Conservation (phyloP, 2,888 invertebrate genomes). For the Taenaris catops region DNA sequence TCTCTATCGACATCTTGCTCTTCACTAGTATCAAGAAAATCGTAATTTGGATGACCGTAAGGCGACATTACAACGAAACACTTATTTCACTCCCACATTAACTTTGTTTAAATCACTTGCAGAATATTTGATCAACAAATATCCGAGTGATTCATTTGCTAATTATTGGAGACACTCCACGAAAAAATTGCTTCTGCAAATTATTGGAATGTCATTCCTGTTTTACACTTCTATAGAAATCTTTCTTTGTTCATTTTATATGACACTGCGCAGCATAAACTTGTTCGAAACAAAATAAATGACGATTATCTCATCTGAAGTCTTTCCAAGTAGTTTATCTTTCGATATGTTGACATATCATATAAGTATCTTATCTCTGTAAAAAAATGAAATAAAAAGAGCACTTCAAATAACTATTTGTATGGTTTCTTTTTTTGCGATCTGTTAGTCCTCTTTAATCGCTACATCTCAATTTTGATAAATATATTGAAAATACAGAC, state of each 20-base stretch:
- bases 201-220: slow-evolving; percentile 40
- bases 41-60: slow-evolving; percentile 41
- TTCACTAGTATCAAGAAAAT: slow-evolving; percentile 29
- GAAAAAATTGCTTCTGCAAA: slow-evolving; percentile 45
- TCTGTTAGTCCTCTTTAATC: too few species aligned
- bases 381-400: too few species aligned
- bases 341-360: slow-evolving; percentile 20
- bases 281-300: slow-evolving; percentile 14
- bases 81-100: too few species aligned
- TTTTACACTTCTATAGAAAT: slow-evolving; percentile 4
- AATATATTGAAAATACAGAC: too few species aligned
- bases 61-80: too few species aligned
- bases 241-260: slow-evolving; percentile 16
- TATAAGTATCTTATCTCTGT: slow-evolving; percentile 22
- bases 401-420: too few species aligned
- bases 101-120: too few species aligned
- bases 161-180: slow-evolving; percentile 32
- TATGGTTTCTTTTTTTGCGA: too few species aligned
- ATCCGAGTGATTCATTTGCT: slow-evolving; percentile 26
- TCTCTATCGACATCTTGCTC: slow-evolving; percentile 26
- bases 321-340: slow-evolving; percentile 22
- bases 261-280: slow-evolving; percentile 9
- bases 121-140: too few species aligned
- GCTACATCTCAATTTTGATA: too few species aligned
- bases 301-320: slow-evolving; percentile 15